Evolutionary conservation across 1,140 invertebrate genomes (phyloP), one percentile per base, ranked within the genome.

Genomic region (Palaemon carinicauda): DNA sequence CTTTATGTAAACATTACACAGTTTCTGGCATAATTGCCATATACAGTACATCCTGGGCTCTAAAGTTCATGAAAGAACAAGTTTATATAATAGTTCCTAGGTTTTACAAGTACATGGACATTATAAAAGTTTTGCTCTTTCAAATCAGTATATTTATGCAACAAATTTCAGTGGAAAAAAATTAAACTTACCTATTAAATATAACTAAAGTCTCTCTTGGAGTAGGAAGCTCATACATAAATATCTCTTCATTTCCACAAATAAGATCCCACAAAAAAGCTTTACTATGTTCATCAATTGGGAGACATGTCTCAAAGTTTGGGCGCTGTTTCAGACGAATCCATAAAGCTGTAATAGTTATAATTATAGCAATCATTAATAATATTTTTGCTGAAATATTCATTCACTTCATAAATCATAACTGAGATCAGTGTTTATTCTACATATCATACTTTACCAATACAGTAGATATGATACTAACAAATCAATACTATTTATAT

Each of bases 221-320:
- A n/a, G 91, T 90, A 29, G 93, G 91, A 15, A 96, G 90, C 89
- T 94, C 90, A 90, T 93, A 96, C 90, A 96, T 94, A 41, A 92
- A 88, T 21, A 96, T 90, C 84, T 94, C 92, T 31, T 80, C 78
- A 78, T 89, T 73, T 51, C 65, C 41, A 33, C 91, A 89, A 60
- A 95, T 91, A 19, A 93, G 91, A 21, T 92, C 90, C 95, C 95
- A 96, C 41, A 96, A 86, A 87, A 91, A 92, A 2, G 69, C 56
- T 90, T 93, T 92, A 1, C 90, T 90, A 29, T 92, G 81, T 7
- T 92, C 91, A 90, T 93, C 92, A n/a, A 92, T 78, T 17, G 89
- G 83, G 12, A 92, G 77, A 31, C 71, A 71, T 15, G 29, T 52
- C 50, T 88, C 75, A 89, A 93, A 92, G 17, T 91, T 88, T 21